Percentiles rank a stretch among this genome's conserved stretches.
Evolutionary conservation across 2,888 invertebrate species (phyloP).

Genomic region (Petrolisthes manimaculis): DNA sequence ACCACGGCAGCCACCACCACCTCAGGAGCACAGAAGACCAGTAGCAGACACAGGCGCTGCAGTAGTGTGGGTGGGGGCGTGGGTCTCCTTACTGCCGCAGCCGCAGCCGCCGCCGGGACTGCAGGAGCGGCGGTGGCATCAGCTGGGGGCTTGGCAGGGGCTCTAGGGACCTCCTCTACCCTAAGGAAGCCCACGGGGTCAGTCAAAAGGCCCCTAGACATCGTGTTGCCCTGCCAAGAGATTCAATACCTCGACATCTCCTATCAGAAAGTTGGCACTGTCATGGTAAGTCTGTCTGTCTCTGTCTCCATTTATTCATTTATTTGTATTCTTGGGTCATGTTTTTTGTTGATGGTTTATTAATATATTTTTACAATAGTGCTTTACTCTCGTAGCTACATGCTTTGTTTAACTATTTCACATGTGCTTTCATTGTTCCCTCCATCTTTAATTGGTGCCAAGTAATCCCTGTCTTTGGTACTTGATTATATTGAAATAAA

Average conservation of each 20-base stretch:
- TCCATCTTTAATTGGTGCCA: background rate
- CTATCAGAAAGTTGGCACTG: conserved; percentile 64
- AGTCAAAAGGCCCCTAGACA: conserved; percentile 64
- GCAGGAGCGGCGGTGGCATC: background rate
- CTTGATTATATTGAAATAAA: too few relatives aligned
- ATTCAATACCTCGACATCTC: conserved; percentile 65
- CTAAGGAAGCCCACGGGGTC: conserved; percentile 28
- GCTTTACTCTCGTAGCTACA: too few relatives aligned
- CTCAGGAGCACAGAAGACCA: background rate
- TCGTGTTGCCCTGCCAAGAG: conserved; percentile 65
- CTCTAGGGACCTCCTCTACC: background rate
- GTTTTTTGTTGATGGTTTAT: background rate
- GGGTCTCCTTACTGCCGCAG: conserved; percentile 5
- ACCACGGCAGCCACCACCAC: too few relatives aligned
- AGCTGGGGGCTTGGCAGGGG: background rate
- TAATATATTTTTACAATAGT: too few relatives aligned
- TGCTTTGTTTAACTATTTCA: background rate
- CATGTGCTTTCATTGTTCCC: background rate
- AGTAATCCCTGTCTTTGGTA: background rate
- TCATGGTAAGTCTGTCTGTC: conserved; percentile 38
- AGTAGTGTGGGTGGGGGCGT: background rate
- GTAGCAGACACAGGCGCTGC: background rate
- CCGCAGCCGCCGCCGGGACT: background rate
- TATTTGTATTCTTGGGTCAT: background rate
- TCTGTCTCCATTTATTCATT: background rate